A percentile compares a stretch with the other conserved stretches of the same genome.
These are phyloP conservation scores for Chrysogorgia sp. DNA, from an alignment of 92 coral and sea anemone genomes.

Conservation along the genomic window DNA sequence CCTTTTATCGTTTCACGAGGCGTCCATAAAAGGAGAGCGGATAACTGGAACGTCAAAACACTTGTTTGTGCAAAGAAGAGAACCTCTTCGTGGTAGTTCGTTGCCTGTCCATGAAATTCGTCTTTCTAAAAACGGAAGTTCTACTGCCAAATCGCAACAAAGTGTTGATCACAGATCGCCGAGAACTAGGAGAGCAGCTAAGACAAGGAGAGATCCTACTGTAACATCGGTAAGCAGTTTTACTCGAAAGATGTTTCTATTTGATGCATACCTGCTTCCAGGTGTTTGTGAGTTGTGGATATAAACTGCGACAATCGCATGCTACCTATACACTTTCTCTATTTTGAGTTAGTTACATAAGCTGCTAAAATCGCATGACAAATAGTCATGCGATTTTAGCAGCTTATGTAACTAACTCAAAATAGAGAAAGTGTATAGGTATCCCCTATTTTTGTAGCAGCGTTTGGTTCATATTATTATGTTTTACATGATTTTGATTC, in stretches of 20 bases:
- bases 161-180: not conserved
- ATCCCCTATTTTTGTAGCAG: too few relatives aligned
- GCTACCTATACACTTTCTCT: too few relatives aligned
- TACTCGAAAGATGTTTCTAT: not conserved
- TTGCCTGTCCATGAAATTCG: conserved; percentile 12
- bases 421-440: too few relatives aligned
- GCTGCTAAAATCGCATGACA: too few relatives aligned
- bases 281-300: too few relatives aligned
- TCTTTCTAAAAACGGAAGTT: conserved; percentile 8
- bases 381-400: too few relatives aligned
- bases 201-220: not conserved
- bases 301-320: too few relatives aligned
- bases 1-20: conserved; percentile 14
- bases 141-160: not conserved
- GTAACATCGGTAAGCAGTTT: not conserved
- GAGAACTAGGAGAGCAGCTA: conserved; percentile 6
- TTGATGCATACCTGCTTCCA: too few relatives aligned
- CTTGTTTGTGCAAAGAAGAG: conserved; percentile 69
- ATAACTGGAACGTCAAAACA: conserved; percentile 41
- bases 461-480: too few relatives aligned
- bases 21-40: not conserved
- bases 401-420: too few relatives aligned
- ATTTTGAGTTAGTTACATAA: too few relatives aligned
- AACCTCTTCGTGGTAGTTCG: conserved; percentile 77
- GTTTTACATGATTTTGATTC: too few relatives aligned